A percentile compares a stretch with the other conserved stretches of the same genome.
Evolutionary conservation across 2,113 vertebrate species (phyloP).

Genomic region (Oreochromis tanganicae): DNA sequence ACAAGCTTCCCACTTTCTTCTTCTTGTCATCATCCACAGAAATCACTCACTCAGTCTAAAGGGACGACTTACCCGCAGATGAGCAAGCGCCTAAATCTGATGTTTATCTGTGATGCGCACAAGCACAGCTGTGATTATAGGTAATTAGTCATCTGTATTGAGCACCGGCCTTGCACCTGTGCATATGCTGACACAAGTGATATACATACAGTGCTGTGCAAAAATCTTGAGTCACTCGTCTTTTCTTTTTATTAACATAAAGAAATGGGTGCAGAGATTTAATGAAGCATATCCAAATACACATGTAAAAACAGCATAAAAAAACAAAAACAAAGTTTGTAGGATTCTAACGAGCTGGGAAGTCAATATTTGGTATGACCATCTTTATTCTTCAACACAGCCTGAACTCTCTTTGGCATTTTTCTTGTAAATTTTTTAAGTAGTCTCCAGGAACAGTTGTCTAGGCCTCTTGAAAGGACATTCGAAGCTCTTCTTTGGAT

Average conservation of each 20-base stretch:
- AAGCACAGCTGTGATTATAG: slow-evolving; percentile 24
- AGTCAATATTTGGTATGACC: not conserved
- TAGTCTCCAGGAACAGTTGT: not conserved
- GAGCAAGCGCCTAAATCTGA: not conserved
- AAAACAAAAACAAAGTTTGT: not conserved
- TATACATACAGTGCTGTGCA: not conserved
- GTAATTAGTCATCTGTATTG: slow-evolving; percentile 35
- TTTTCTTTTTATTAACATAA: not conserved
- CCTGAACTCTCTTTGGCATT: not conserved
- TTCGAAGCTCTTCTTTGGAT: not conserved
- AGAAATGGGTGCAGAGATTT: not conserved
- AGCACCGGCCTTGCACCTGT: slow-evolving; percentile 45
- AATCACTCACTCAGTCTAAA: not conserved
- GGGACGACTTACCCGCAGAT: not conserved
- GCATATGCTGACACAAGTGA: not conserved
- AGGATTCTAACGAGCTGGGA: not conserved
- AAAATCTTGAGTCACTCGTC: not conserved
- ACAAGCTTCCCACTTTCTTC: not conserved
- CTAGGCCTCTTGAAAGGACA: not conserved
- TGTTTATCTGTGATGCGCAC: not conserved
- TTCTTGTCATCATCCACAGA: not conserved
- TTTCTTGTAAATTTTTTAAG: not conserved
- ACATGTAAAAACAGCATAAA: not conserved
- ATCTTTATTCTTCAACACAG: not conserved
- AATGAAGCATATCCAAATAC: not conserved